A percentile compares a stretch with the other conserved stretches of the same genome.
Conservation (phyloP, 2,113 vertebrate genomes). For the Crotalus tigris region DNA sequence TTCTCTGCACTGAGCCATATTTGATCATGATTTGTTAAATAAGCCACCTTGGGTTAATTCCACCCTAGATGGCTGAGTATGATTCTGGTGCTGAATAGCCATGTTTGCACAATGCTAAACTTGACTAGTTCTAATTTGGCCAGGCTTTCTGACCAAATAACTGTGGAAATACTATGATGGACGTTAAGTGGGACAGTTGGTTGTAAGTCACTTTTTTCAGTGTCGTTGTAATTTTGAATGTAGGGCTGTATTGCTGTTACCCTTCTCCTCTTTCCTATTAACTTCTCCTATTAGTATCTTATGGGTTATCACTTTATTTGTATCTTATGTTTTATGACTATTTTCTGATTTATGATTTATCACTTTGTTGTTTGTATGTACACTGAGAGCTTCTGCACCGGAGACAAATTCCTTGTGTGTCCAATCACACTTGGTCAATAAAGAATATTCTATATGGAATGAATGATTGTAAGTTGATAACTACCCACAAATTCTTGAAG, state of each 20-base stretch:
- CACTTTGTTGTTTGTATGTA: background rate
- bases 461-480: background rate
- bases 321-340: no score
- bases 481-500: background rate
- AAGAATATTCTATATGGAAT: background rate
- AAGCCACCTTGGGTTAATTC: background rate
- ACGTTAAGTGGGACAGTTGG: background rate
- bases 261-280: background rate
- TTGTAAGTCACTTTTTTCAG: background rate
- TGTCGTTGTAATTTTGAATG: background rate
- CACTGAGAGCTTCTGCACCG: no score
- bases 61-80: background rate
- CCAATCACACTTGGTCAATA: background rate
- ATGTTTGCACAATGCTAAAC: background rate
- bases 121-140: background rate
- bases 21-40: background rate
- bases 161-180: background rate
- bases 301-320: background rate
- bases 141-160: background rate
- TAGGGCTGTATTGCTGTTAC: background rate
- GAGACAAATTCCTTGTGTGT: background rate
- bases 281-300: background rate
- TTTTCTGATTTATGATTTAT: background rate
- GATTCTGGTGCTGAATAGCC: background rate
- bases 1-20: background rate